Percentiles rank a stretch among this genome's conserved stretches.
phyloP scores from a whole-genome alignment of 2,888 invertebrate genomes.

The Bimastos eiseni region DNA sequence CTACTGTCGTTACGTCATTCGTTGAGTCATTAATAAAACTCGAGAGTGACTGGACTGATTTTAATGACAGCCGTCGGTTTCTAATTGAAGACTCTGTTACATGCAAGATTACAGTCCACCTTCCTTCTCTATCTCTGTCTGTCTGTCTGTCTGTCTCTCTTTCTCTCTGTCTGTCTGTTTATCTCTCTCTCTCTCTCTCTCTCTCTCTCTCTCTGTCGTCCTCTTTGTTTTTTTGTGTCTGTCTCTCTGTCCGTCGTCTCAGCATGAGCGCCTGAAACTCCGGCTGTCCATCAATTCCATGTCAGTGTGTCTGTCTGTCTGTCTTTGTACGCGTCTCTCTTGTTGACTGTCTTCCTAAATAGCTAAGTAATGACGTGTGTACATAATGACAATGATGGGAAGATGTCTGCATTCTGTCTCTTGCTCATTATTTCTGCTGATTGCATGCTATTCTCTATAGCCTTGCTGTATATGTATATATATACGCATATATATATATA shows the following conservation, averaged over 20 bases:
- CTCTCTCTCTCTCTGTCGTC: too few relatives aligned
- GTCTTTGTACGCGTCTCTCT: background rate
- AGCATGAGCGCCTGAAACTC: background rate
- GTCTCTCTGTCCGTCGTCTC: background rate
- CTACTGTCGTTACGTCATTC: background rate
- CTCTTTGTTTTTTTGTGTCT: background rate
- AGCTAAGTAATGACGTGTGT: background rate
- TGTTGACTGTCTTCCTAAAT: background rate
- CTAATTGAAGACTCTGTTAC: background rate
- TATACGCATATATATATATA: too few relatives aligned
- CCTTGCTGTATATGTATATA: too few relatives aligned
- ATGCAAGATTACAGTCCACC: background rate
- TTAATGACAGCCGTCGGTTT: background rate
- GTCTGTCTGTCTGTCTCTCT: background rate
- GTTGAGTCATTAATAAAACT: background rate
- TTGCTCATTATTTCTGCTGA: background rate
- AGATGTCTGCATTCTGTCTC: background rate
- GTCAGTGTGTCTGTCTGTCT: slow-evolving; percentile 4
- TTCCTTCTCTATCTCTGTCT: background rate
- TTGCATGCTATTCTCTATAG: background rate
- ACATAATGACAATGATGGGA: background rate
- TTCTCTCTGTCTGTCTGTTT: background rate
- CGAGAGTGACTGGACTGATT: background rate
- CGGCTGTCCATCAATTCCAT: background rate
- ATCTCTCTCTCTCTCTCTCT: background rate